These are phyloP conservation scores for Datnioides undecimradiatus DNA, from an alignment of 2,113 vertebrate species.

Conservation along the genomic window DNA sequence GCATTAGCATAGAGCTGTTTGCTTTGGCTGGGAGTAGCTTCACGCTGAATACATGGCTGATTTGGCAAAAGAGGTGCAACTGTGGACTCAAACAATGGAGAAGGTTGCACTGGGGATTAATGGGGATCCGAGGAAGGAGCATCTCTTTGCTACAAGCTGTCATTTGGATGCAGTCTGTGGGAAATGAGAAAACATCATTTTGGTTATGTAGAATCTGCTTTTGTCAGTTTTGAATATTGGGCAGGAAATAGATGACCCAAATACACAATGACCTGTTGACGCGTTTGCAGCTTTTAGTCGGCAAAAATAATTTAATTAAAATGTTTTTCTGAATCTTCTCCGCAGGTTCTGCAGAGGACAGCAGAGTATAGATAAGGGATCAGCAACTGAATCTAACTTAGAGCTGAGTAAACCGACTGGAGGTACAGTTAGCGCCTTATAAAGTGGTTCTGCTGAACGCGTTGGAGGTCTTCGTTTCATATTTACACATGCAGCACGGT, in stretches of 20 bases:
- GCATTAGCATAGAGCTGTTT: constrained; percentile 37
- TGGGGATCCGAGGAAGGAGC: not conserved
- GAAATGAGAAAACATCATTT: constrained; percentile 21
- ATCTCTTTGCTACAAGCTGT: not conserved
- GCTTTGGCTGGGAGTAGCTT: constrained; percentile 28
- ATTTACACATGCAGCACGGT: not conserved
- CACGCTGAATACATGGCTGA: constrained; percentile 12
- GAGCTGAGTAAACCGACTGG: not conserved
- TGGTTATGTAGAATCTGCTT: constrained; percentile 35
- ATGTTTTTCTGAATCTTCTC: not conserved
- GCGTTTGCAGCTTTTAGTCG: constrained; percentile 1
- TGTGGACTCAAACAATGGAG: constrained; percentile 29
- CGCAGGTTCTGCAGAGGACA: not conserved
- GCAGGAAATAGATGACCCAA: constrained; percentile 26
- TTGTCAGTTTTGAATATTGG: constrained; percentile 11
- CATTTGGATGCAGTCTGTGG: not conserved
- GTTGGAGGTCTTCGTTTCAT: not conserved
- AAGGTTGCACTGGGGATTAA: not conserved
- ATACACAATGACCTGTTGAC: constrained; percentile 25
- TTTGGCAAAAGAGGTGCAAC: constrained; percentile 30
- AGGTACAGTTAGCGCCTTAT: not conserved
- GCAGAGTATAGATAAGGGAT: not conserved
- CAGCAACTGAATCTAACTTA: not conserved
- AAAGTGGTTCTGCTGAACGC: not conserved
- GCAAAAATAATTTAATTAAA: not conserved